Conservation (phyloP, 2,888 invertebrate species). For the Syrista parreyssii region DNA sequence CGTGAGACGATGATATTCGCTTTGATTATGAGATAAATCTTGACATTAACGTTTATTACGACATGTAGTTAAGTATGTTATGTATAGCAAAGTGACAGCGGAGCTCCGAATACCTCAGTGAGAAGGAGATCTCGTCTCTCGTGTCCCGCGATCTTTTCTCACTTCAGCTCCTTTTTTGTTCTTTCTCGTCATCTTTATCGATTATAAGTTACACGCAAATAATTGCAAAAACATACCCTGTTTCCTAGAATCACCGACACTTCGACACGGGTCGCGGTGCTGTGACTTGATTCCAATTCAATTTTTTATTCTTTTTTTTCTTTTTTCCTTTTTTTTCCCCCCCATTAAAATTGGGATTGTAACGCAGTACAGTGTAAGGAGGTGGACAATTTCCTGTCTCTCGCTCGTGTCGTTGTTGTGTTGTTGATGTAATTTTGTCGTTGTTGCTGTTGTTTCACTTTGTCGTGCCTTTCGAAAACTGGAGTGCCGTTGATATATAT, state of each 20-base stretch:
- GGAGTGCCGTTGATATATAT: no score
- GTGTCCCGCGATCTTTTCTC: slow-evolving; percentile 23
- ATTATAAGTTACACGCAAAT: slow-evolving; percentile 76
- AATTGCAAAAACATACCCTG: slow-evolving; percentile 95
- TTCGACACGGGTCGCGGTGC: slow-evolving; percentile 39
- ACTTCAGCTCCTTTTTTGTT: no score
- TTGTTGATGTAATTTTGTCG: slow-evolving; percentile 5
- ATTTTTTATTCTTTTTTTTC: slow-evolving; percentile 43
- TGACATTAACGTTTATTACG: slow-evolving; percentile 8
- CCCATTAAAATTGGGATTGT: slow-evolving; percentile 27
- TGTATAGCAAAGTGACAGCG: slow-evolving; percentile 35
- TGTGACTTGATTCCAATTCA: slow-evolving; percentile 55
- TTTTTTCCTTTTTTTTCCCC: no score
- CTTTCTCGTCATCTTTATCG: slow-evolving; percentile 29
- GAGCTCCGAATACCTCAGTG: slow-evolving; percentile 31
- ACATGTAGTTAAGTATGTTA: slow-evolving; percentile 23
- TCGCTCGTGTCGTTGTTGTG: slow-evolving; percentile 8
- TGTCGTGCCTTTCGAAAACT: background rate
- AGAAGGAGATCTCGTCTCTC: slow-evolving; percentile 23
- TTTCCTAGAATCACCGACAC: slow-evolving; percentile 83
- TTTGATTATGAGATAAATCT: slow-evolving; percentile 25
- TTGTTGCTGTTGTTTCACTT: background rate
- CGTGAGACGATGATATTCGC: slow-evolving; percentile 12
- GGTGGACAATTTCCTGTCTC: slow-evolving; percentile 34
- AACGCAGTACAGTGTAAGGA: slow-evolving; percentile 50